These are phyloP conservation scores for Macrobrachium rosenbergii DNA, from an alignment of 1,140 invertebrate genomes.

Conservation along the genomic window DNA sequence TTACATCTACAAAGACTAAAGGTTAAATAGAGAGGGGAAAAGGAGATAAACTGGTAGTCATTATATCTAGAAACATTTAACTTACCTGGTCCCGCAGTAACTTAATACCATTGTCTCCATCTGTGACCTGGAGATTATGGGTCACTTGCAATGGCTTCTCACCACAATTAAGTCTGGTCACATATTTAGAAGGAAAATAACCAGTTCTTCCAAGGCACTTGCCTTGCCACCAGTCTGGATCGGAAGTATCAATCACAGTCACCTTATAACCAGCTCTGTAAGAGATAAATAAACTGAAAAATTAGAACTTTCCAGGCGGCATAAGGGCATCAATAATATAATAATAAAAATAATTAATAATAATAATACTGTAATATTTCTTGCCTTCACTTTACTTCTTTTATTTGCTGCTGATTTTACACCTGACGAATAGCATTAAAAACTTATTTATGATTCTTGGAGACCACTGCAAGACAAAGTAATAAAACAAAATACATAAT, in stretches of 20 bases:
- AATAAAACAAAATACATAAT: neutral
- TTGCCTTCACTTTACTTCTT: too few relatives aligned
- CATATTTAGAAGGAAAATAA: slow-evolving; percentile 95
- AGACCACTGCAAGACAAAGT: neutral
- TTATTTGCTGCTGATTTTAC: too few relatives aligned
- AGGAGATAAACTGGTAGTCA: neutral
- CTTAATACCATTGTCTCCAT: slow-evolving; percentile 75
- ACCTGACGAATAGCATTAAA: neutral
- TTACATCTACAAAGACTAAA: too few relatives aligned
- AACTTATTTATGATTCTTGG: neutral
- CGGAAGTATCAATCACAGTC: slow-evolving; percentile 93
- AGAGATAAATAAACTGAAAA: neutral
- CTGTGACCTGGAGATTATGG: slow-evolving; percentile 78
- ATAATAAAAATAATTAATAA: too few relatives aligned
- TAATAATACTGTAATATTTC: too few relatives aligned
- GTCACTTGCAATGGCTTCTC: slow-evolving; percentile 90
- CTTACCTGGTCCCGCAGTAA: slow-evolving; percentile 80
- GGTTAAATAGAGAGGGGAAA: neutral
- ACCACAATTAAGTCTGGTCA: slow-evolving; percentile 88
- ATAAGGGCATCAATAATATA: too few relatives aligned
- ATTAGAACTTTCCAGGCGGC: too few relatives aligned
- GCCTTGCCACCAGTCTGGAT: slow-evolving; percentile 97
- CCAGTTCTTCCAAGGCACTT: slow-evolving; percentile 92
- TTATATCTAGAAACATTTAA: neutral
- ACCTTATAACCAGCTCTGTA: slow-evolving; percentile 92